phyloP scores from a whole-genome alignment of 2,113 vertebrate genomes.

The Axis porcinus region DNA sequence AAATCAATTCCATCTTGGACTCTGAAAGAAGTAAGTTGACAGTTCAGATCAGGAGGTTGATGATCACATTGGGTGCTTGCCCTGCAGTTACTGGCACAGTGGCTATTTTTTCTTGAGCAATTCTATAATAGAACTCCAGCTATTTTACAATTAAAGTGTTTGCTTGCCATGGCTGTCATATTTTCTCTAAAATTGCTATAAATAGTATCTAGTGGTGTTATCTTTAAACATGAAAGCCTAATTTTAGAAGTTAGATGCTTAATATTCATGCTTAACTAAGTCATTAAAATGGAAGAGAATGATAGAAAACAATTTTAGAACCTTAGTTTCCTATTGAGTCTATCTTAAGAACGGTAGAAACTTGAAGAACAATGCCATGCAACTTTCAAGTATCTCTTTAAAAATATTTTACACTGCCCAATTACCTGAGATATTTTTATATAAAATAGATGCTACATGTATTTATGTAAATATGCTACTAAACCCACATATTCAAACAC shows the following conservation, averaged over 20 bases:
- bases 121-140: not conserved
- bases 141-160: conserved; percentile 42
- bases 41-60: conserved; percentile 11
- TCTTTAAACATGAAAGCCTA: not conserved
- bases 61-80: not conserved
- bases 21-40: conserved; percentile 7
- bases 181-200: not conserved
- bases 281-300: conserved; percentile 7
- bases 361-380: not conserved
- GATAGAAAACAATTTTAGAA: not conserved
- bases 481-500: not conserved
- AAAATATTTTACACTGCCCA: not conserved
- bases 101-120: not conserved
- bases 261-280: conserved; percentile 1
- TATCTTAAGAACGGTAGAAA: not conserved
- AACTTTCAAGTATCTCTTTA: conserved; percentile 5
- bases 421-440: not conserved
- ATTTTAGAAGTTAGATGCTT: conserved; percentile 32
- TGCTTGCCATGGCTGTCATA: not conserved
- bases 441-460: not conserved
- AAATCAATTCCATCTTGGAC: conserved; percentile 32
- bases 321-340: not conserved
- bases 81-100: not conserved
- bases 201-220: not conserved
- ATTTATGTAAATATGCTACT: not conserved